Conservation (phyloP, 2,888 invertebrate genomes). For the Sympetrum striolatum region DNA sequence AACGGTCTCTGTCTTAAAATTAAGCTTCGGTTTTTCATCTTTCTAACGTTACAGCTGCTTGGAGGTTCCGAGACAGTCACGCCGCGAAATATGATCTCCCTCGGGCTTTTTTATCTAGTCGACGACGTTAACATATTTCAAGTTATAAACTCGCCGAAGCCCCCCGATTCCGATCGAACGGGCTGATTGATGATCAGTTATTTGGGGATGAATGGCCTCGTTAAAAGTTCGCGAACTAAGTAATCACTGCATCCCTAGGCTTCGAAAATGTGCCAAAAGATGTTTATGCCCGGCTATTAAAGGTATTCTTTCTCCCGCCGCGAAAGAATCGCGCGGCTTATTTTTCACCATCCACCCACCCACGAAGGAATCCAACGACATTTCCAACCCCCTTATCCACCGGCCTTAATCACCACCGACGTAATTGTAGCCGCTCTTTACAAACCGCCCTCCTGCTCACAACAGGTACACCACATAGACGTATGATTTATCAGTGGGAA, state of each 20-base stretch:
- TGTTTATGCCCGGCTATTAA: background rate
- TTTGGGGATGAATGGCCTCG: no score
- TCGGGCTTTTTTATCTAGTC: no score
- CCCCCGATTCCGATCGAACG: no score
- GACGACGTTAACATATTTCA: no score
- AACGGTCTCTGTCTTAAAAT: no score
- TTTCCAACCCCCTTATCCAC: background rate
- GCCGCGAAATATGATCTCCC: no score
- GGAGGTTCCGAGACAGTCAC: no score
- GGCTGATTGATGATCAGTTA: no score
- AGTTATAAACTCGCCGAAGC: no score
- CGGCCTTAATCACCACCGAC: background rate
- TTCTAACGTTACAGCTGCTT: no score
- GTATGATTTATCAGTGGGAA: constrained; percentile 17
- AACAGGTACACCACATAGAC: constrained; percentile 1
- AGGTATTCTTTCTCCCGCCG: background rate
- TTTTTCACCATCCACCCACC: background rate
- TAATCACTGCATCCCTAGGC: background rate
- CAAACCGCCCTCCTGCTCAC: background rate
- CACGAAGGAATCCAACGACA: background rate
- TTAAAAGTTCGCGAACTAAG: no score
- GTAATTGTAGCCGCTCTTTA: background rate
- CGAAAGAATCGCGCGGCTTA: background rate
- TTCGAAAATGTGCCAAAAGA: background rate
- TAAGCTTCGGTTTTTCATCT: no score